phyloP scores from a whole-genome alignment of 2,888 invertebrate genomes.

The Xestia sexstrigata region DNA sequence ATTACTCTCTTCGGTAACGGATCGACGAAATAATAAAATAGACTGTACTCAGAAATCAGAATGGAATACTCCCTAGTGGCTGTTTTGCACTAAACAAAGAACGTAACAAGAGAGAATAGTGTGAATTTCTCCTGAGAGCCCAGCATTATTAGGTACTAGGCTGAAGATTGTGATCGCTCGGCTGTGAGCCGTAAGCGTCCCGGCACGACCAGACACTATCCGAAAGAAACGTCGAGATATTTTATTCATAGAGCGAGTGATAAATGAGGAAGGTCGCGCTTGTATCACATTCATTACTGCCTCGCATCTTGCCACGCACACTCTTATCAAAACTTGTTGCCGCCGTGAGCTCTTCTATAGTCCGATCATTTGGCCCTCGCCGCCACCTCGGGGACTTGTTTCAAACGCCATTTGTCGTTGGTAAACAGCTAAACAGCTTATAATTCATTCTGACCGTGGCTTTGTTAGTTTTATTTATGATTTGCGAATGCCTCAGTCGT shows the following conservation, averaged over 20 bases:
- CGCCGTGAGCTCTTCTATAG: constrained; percentile 79
- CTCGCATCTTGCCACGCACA: constrained; percentile 84
- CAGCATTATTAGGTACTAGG: constrained; percentile 79
- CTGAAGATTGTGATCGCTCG: constrained; percentile 82
- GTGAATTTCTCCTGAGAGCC: constrained; percentile 83
- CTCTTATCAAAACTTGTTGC: constrained; percentile 89
- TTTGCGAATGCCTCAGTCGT: constrained; percentile 71
- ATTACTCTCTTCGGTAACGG: constrained; percentile 12
- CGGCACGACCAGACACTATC: constrained; percentile 85
- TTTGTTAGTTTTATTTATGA: constrained; percentile 82
- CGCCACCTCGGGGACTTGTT: constrained; percentile 83
- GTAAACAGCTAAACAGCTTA: constrained; percentile 83
- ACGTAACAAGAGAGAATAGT: constrained; percentile 72
- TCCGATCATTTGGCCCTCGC: constrained; percentile 78
- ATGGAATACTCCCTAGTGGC: constrained; percentile 72
- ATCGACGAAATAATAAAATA: constrained; percentile 50
- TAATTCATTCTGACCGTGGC: constrained; percentile 80
- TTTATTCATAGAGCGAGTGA: constrained; percentile 89
- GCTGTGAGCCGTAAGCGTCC: constrained; percentile 82
- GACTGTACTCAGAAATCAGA: constrained; percentile 50
- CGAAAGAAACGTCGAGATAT: constrained; percentile 86
- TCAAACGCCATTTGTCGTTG: constrained; percentile 83
- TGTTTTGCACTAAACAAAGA: constrained; percentile 77
- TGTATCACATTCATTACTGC: constrained; percentile 89
- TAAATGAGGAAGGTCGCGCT: constrained; percentile 86